A percentile compares a stretch with the other conserved stretches of the same genome.
phyloP scores from a whole-genome alignment of 2,888 invertebrate species.

The Antheraea yamamai region DNA sequence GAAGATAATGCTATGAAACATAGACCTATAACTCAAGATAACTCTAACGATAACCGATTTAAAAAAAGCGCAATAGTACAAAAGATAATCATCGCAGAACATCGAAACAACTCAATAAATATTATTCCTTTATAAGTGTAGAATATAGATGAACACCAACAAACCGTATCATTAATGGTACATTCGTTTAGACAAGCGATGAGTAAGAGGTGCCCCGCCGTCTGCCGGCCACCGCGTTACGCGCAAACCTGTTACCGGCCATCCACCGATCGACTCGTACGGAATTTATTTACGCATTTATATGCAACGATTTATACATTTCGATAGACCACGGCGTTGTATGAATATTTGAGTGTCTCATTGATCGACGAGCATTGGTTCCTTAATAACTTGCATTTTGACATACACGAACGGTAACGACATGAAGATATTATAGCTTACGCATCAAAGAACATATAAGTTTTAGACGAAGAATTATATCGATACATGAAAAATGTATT shows the following conservation, averaged over 20 bases:
- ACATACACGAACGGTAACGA: background rate
- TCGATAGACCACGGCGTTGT: background rate
- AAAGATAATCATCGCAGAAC: background rate
- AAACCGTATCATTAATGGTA: slow-evolving; percentile 20
- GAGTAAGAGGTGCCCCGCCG: slow-evolving; percentile 58
- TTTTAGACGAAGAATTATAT: too few relatives aligned
- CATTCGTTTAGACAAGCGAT: slow-evolving; percentile 30
- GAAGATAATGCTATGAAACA: background rate
- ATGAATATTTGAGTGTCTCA: background rate
- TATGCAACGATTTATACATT: slow-evolving; percentile 27
- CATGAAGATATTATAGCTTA: background rate
- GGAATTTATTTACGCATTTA: slow-evolving; percentile 41
- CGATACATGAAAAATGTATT: too few relatives aligned
- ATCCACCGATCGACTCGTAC: slow-evolving; percentile 38
- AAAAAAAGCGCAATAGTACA: background rate
- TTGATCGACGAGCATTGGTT: background rate
- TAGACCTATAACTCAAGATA: background rate
- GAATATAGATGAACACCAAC: slow-evolving; percentile 15
- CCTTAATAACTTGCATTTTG: background rate
- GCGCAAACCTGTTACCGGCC: slow-evolving; percentile 53
- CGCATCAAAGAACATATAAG: too few relatives aligned
- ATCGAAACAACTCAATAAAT: background rate
- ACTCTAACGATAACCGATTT: background rate
- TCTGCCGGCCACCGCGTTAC: slow-evolving; percentile 62
- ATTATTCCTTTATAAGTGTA: slow-evolving; percentile 14